Evolutionary conservation across 1,140 invertebrate species (phyloP), one percentile per base, ranked within the genome.

Genomic region (Nephotettix cincticeps): DNA sequence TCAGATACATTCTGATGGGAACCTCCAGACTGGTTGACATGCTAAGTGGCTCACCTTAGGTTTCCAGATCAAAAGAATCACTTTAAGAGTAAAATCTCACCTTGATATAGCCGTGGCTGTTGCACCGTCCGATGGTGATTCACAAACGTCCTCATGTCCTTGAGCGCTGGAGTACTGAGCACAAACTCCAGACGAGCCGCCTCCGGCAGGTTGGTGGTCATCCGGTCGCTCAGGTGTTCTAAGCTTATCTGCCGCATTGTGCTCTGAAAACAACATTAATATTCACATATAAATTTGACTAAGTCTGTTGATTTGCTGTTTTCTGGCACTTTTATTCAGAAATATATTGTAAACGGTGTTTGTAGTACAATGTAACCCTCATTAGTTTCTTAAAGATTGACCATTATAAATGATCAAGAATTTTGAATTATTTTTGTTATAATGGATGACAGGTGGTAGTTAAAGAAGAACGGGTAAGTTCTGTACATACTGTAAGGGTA

Each of bases 151-250:
- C 36, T 17, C 4, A 67, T 21, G 21, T 67, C 28, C 27, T 67
- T 40, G 23, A 67, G 40, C 25, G 36, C 64, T 21, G 64, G 40
- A 67, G 36, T 45, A 17, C 32, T 43, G 9, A 67, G 40, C 17
- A 67, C 64, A 67, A 67, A 67, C 23, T 67, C 64, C 4, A 67
- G 64, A 9, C 64, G n/a, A 21, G 32, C 64, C 2, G 30, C 21
- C 40, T 67, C 64, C n/a, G 64, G 64, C 19, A 67, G 40, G 40
- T 67, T 67, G 23, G 64, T 40, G 9, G 64, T 67, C 64, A 67
- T 67, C 1, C 32, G 23, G 40, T 67, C 64, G 23, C 17, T 43
- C 64, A 67, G 25, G 4, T 67, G 32, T 3, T 67, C 64, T 19
- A 67, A 25, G 17, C 9, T 67, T 13, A 67, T 43, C n/a, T 36